Evolutionary conservation across 1,140 invertebrate genomes (phyloP).

Genomic region (Rhizoglyphus robini): DNA sequence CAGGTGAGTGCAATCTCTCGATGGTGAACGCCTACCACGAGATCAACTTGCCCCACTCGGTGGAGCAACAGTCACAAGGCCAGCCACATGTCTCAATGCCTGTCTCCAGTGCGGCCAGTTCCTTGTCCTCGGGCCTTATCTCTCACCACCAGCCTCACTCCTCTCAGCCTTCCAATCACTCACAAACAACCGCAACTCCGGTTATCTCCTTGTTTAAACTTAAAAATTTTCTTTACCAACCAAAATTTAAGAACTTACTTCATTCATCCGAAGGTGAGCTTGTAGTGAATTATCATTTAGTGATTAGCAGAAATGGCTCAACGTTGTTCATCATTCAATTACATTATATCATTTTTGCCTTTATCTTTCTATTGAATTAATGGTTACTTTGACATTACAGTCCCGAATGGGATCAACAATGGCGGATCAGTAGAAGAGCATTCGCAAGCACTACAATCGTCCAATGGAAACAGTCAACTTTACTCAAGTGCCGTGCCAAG

Average conservation of each 20-base stretch:
- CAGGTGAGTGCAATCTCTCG: neutral
- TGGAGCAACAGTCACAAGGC: neutral
- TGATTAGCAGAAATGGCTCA: no score
- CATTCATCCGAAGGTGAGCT: neutral
- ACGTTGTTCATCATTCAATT: slow-evolving; percentile 24
- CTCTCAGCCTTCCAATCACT: neutral
- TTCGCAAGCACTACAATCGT: slow-evolving; percentile 23
- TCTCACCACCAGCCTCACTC: neutral
- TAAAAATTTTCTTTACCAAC: slow-evolving; percentile 29
- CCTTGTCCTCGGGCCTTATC: neutral
- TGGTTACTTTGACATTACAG: no score
- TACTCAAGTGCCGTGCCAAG: neutral
- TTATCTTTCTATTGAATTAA: no score
- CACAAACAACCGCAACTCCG: slow-evolving; percentile 24
- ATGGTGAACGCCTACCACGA: slow-evolving; percentile 5
- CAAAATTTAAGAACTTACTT: slow-evolving; percentile 24
- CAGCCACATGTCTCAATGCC: neutral
- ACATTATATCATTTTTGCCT: no score
- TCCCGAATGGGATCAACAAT: no score
- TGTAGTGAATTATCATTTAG: neutral
- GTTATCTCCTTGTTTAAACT: slow-evolving; percentile 30
- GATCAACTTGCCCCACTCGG: slow-evolving; percentile 21
- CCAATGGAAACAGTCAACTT: neutral
- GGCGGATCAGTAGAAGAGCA: no score
- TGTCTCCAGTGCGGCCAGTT: neutral